Base-by-base conservation (phyloP, 2,888 invertebrate species). In the Hyles lineata region DNA sequence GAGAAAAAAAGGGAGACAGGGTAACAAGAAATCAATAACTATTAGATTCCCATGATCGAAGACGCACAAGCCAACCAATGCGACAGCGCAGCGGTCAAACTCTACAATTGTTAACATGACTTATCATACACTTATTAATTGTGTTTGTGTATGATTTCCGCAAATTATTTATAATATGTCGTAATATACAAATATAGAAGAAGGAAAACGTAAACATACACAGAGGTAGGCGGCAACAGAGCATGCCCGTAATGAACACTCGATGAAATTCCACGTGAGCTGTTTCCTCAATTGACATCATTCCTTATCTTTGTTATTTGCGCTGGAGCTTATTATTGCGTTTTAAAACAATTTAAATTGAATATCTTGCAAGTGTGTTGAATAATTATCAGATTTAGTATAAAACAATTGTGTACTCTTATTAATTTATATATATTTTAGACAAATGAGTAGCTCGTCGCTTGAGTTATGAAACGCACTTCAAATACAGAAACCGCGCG, bases 221-320 rank as follows among this genome's bases (percentile, higher is more conserved):
- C 21, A 23, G 17, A 17, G 21, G 23, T 21, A 11, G 15, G n/a
- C 50, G 25, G 21, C 21, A 7, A 43, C 50, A 67, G 7, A 17
- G 23, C 15, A 50, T 50, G 67, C 67, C 50, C 43, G 50, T 67
- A 50, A 67, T 43, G 21, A 67, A 15, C 32, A 43, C 62, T 35
- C 35, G 35, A 67, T 67, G 23, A 23, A 43, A 43, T 67, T 50
- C 50, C 67, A 67, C 43, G 43, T 50, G 6, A 23, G 23, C 43
- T 35, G n/a, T 62, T 67, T 67, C 67, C 43, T 50, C 43, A 67
- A 50, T 67, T 67, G 23, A 67, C 67, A 43, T 50, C 43, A 67
- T 67, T 67, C 43, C 21, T 67, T 67, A 67, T 67, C 50, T 67
- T 15, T 43, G 21, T 32, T n/a, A 6, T 55, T 17, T 19, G 55